Evolutionary conservation across 2,888 invertebrate genomes (phyloP).

Genomic region (Synergus itoensis): DNA sequence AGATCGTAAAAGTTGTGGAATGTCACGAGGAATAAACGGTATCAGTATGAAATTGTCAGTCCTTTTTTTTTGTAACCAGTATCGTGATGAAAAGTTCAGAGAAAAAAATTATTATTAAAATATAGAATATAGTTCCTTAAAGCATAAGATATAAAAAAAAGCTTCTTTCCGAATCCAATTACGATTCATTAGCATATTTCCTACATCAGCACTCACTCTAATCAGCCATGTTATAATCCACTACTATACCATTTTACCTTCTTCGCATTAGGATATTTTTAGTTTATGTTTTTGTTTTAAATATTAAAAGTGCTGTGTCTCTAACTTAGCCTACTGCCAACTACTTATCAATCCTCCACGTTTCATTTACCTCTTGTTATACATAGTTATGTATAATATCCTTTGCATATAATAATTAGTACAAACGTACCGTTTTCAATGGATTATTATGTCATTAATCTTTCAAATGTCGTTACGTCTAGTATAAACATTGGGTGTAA

Average conservation of each 20-base stretch:
- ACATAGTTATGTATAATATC: slow-evolving; percentile 72
- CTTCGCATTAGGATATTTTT: slow-evolving; percentile 71
- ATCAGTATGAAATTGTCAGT: background rate
- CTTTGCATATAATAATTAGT: slow-evolving; percentile 72
- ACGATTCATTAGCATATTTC: slow-evolving; percentile 64
- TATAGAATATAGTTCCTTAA: background rate
- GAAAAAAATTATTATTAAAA: background rate
- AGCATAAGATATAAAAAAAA: slow-evolving; percentile 39
- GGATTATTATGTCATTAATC: slow-evolving; percentile 57
- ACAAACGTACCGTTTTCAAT: slow-evolving; percentile 71
- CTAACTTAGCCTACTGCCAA: slow-evolving; percentile 74
- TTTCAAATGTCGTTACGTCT: slow-evolving; percentile 56
- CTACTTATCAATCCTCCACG: slow-evolving; percentile 66
- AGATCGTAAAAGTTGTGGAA: background rate
- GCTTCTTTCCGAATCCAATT: slow-evolving; percentile 47
- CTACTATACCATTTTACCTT: slow-evolving; percentile 68
- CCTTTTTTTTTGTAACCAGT: background rate
- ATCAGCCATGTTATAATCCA: slow-evolving; percentile 71
- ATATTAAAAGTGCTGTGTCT: slow-evolving; percentile 73
- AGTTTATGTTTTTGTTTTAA: slow-evolving; percentile 67
- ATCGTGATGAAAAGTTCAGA: background rate
- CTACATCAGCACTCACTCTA: slow-evolving; percentile 72
- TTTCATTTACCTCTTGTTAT: slow-evolving; percentile 64
- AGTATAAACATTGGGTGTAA: slow-evolving; percentile 57
- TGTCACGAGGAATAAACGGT: background rate